Percentiles rank a stretch among this genome's conserved stretches.
phyloP scores from a whole-genome alignment of 2,113 vertebrate species.

The Vulpes lagopus region DNA sequence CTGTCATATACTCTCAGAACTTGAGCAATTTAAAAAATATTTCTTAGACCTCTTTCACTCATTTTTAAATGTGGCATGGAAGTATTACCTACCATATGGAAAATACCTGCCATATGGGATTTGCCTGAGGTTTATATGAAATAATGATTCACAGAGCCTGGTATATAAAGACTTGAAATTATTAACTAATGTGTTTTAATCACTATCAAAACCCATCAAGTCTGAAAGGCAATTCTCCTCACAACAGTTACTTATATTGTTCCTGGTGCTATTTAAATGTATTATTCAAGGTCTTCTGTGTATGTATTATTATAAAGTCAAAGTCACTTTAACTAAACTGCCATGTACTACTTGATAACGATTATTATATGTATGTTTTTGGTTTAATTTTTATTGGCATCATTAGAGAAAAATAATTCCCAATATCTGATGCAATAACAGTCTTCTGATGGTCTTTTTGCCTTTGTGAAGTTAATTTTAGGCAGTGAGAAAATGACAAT shows the following conservation, averaged over 20 bases:
- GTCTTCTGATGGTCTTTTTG: not conserved
- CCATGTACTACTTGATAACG: not conserved
- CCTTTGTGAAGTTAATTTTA: not conserved
- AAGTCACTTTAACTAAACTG: not conserved
- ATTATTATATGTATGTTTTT: not conserved
- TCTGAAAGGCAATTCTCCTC: not conserved
- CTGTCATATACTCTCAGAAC: not conserved
- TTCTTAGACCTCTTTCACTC: not conserved
- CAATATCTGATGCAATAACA: not conserved
- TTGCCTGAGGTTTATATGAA: not conserved
- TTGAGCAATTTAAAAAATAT: not conserved
- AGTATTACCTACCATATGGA: not conserved
- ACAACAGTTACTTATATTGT: not conserved
- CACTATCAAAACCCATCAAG: not conserved
- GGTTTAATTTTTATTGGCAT: slow-evolving; percentile 40
- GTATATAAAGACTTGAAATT: not conserved
- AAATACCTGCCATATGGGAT: not conserved
- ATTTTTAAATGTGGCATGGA: not conserved
- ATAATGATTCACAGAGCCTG: not conserved
- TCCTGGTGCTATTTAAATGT: not conserved
- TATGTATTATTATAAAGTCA: not conserved
- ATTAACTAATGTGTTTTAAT: not conserved
- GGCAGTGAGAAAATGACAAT: not conserved
- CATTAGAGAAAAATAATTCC: not conserved
- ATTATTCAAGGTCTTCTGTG: not conserved